Conservation (phyloP, 2,113 vertebrate species). For the Lampris incognitus region DNA sequence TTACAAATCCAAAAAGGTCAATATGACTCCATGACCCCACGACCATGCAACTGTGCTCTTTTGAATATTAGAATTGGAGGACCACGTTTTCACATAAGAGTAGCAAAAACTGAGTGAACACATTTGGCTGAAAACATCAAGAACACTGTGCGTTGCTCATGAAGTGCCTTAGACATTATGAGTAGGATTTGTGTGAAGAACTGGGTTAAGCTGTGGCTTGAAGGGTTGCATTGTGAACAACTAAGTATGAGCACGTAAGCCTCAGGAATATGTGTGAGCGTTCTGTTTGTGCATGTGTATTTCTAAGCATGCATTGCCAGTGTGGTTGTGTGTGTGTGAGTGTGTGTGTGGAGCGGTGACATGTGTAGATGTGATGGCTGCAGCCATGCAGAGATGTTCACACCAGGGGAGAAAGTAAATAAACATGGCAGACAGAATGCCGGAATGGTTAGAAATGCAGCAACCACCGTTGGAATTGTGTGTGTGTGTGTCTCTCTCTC, state of each 20-base stretch:
- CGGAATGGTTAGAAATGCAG: constrained; percentile 50
- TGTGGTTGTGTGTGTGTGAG: constrained; percentile 49
- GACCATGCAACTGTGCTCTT: no score
- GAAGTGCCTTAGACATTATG: constrained; percentile 58
- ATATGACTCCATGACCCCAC: no score
- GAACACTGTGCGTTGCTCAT: constrained; percentile 42
- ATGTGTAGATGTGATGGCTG: constrained; percentile 77
- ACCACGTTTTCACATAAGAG: neutral
- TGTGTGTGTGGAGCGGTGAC: constrained; percentile 60
- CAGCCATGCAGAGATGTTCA: constrained; percentile 79
- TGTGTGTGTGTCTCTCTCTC: neutral
- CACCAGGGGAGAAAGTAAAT: constrained; percentile 75
- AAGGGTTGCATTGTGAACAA: constrained; percentile 72
- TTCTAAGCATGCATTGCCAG: constrained; percentile 14
- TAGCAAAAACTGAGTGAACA: constrained; percentile 21
- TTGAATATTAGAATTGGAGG: neutral
- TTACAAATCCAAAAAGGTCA: no score
- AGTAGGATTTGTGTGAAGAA: constrained; percentile 71
- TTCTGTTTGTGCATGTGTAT: neutral
- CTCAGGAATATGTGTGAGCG: constrained; percentile 48
- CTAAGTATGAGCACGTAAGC: constrained; percentile 49
- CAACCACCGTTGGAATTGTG: neutral
- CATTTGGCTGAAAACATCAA: constrained; percentile 34
- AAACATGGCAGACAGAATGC: constrained; percentile 65
- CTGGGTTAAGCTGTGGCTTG: constrained; percentile 78